These are phyloP conservation scores for Eumerus sabulonum DNA, from an alignment of 2,888 invertebrate genomes.

Conservation along the genomic window DNA sequence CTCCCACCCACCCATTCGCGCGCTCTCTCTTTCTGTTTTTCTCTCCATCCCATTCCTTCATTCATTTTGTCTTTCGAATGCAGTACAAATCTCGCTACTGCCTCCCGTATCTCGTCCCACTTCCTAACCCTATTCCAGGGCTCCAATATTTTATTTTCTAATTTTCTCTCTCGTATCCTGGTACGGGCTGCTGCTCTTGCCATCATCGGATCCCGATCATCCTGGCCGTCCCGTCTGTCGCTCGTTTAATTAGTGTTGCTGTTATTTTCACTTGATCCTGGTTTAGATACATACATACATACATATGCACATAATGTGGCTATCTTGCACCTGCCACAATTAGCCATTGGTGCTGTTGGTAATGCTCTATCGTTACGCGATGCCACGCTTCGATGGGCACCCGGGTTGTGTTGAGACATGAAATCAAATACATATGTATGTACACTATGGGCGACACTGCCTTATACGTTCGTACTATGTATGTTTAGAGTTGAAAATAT, in stretches of 20 bases:
- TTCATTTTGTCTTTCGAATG: too few species aligned
- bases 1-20: not conserved
- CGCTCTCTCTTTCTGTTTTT: not conserved
- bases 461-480: too few species aligned
- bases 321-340: constrained; percentile 69
- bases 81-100: too few species aligned
- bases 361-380: too few species aligned
- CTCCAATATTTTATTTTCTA: constrained; percentile 56
- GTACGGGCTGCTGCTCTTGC: constrained; percentile 1
- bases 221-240: constrained; percentile 32
- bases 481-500: too few species aligned
- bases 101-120: not conserved
- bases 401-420: too few species aligned
- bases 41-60: too few species aligned
- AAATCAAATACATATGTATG: constrained; percentile 11
- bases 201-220: constrained; percentile 10
- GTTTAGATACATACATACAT: constrained; percentile 66
- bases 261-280: constrained; percentile 65
- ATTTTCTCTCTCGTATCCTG: constrained; percentile 48
- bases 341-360: constrained; percentile 69
- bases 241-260: constrained; percentile 65
- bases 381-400: constrained; percentile 30
- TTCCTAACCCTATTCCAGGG: not conserved
- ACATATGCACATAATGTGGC: too few species aligned
- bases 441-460: too few species aligned